A percentile compares a stretch with the other conserved stretches of the same genome.
phyloP scores from a whole-genome alignment of 1,140 invertebrate species.

The Thereuonema tuberculata region DNA sequence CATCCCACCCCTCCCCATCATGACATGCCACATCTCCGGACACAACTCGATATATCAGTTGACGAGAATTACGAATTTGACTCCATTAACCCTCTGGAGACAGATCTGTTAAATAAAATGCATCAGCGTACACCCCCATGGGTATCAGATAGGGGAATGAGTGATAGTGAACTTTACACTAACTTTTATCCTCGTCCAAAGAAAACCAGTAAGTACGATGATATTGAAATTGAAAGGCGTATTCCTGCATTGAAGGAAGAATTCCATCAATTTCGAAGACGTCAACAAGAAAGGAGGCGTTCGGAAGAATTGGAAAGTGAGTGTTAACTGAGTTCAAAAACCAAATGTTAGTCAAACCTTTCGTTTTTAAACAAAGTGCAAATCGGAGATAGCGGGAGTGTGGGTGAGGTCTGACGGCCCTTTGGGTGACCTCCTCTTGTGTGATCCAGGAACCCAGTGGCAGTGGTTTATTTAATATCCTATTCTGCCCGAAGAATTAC shows the following conservation, averaged over 20 bases:
- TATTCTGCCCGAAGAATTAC: background rate
- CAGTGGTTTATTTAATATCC: background rate
- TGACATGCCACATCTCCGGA: slow-evolving; percentile 20
- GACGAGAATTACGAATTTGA: slow-evolving; percentile 94
- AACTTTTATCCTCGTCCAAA: slow-evolving; percentile 22
- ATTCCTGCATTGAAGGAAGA: slow-evolving; percentile 91
- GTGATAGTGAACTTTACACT: slow-evolving; percentile 30
- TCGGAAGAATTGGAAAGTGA: slow-evolving; percentile 25
- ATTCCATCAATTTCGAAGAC: slow-evolving; percentile 78
- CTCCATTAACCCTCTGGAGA: slow-evolving; percentile 32
- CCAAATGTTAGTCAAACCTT: background rate
- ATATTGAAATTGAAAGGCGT: slow-evolving; percentile 60
- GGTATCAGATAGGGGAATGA: slow-evolving; percentile 23
- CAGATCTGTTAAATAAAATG: slow-evolving; percentile 31
- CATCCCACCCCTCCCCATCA: slow-evolving; percentile 23
- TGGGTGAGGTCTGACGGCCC: background rate
- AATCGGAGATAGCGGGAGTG: background rate
- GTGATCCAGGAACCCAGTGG: background rate
- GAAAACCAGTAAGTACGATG: slow-evolving; percentile 45
- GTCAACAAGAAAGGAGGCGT: slow-evolving; percentile 52
- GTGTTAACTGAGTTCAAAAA: slow-evolving; percentile 19
- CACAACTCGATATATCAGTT: slow-evolving; percentile 58
- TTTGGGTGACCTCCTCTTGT: background rate
- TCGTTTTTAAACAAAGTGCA: background rate
- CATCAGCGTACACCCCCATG: slow-evolving; percentile 19